Evolutionary conservation across 92 coral and sea anemone species (phyloP).

Genomic region (Palythoa heliodiscus): DNA sequence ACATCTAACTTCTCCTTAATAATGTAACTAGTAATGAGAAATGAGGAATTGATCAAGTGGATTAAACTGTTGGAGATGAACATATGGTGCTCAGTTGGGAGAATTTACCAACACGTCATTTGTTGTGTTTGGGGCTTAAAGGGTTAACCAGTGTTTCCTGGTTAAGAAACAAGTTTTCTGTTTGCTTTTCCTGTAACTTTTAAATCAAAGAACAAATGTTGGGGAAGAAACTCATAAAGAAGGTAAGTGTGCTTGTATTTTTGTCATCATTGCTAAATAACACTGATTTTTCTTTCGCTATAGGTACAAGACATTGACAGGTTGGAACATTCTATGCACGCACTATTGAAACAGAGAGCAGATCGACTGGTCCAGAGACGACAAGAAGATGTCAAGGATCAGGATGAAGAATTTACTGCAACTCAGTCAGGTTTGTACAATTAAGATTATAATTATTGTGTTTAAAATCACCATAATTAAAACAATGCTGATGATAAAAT

Average conservation of each 20-base stretch:
- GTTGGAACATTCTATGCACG: slow-evolving; percentile 79
- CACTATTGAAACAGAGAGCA: slow-evolving; percentile 80
- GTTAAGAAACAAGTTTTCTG: no score
- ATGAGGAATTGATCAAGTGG: no score
- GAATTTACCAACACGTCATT: no score
- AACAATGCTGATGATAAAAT: no score
- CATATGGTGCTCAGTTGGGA: no score
- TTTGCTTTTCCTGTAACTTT: background rate
- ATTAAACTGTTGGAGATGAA: no score
- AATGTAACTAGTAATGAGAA: no score
- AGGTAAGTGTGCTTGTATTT: slow-evolving; percentile 11
- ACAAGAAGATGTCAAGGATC: slow-evolving; percentile 93
- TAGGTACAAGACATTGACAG: slow-evolving; percentile 85
- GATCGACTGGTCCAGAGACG: slow-evolving; percentile 85
- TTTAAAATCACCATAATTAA: background rate
- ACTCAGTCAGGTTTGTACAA: slow-evolving; percentile 80
- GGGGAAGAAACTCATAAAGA: background rate
- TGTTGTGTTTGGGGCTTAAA: no score
- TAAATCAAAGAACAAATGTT: background rate
- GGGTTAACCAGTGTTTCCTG: no score
- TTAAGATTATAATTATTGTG: background rate
- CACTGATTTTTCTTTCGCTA: slow-evolving; percentile 11
- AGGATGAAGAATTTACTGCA: slow-evolving; percentile 84
- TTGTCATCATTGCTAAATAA: background rate
- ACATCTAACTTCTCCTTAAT: no score